phyloP scores from a whole-genome alignment of 2,888 invertebrate species.

The Meganola albula region DNA sequence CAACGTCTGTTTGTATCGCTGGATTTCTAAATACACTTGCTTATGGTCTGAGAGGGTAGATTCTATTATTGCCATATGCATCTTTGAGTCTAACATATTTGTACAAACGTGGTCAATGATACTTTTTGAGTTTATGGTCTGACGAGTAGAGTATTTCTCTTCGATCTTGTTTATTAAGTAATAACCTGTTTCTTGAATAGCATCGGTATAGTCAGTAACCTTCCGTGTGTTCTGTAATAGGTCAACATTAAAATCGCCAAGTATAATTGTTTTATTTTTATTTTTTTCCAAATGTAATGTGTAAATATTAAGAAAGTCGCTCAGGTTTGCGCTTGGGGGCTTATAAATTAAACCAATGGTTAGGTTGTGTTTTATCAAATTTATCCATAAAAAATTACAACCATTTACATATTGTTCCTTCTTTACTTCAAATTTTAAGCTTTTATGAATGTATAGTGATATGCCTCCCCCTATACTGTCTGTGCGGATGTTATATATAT shows the following conservation, averaged over 20 bases:
- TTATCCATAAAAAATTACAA: conserved; percentile 24
- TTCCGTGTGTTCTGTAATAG: not conserved
- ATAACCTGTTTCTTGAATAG: not conserved
- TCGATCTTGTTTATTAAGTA: not conserved
- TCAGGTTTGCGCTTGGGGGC: not conserved
- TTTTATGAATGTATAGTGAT: conserved; percentile 22
- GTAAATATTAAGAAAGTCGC: conserved; percentile 1
- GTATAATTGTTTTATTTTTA: not conserved
- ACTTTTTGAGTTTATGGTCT: not conserved
- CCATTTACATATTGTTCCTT: conserved; percentile 15
- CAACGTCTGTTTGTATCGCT: not conserved
- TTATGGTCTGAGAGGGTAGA: not conserved
- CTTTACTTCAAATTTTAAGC: conserved; percentile 12
- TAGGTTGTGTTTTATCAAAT: conserved; percentile 1
- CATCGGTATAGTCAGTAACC: not conserved
- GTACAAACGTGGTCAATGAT: not conserved
- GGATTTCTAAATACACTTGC: not conserved
- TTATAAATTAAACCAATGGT: conserved; percentile 22
- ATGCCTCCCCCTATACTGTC: conserved; percentile 24
- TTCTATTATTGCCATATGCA: not conserved
- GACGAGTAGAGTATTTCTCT: not conserved
- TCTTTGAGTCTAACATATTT: not conserved
- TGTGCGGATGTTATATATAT: conserved; percentile 22
- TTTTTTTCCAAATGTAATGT: not conserved
- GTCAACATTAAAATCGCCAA: conserved; percentile 3